These are phyloP conservation scores for Drosophila falleni DNA, from an alignment of 2,888 invertebrate genomes.

Conservation along the genomic window DNA sequence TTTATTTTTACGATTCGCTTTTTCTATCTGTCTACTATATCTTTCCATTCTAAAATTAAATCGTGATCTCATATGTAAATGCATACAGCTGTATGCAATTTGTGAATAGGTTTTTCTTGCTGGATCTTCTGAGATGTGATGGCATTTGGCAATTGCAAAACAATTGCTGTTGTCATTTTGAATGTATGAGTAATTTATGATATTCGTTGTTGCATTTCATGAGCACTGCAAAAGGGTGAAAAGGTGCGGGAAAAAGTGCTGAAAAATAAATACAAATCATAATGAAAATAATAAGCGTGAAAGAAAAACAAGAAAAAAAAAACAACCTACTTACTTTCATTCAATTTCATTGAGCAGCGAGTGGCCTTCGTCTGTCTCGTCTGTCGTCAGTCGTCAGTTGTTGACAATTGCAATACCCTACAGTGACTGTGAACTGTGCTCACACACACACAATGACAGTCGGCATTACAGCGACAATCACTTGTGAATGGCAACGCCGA, in stretches of 20 bases:
- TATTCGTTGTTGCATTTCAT: slow-evolving; percentile 53
- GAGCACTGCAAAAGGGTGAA: slow-evolving; percentile 8
- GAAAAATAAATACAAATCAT: slow-evolving; percentile 27
- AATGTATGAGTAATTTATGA: slow-evolving; percentile 19
- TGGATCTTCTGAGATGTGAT: slow-evolving; percentile 1
- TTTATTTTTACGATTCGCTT: too few species aligned
- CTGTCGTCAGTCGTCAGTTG: slow-evolving; percentile 7
- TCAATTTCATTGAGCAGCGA: slow-evolving; percentile 57
- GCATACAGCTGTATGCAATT: neutral
- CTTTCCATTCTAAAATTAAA: neutral
- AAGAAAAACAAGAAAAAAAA: slow-evolving; percentile 23
- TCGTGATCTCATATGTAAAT: slow-evolving; percentile 22
- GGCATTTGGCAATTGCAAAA: slow-evolving; percentile 20
- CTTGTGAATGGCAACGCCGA: slow-evolving; percentile 31
- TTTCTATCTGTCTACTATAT: neutral
- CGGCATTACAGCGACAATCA: slow-evolving; percentile 44
- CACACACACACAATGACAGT: slow-evolving; percentile 37
- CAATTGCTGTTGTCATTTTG: slow-evolving; percentile 34
- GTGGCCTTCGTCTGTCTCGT: slow-evolving; percentile 50
- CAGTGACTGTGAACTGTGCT: slow-evolving; percentile 21
- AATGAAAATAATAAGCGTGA: slow-evolving; percentile 34
- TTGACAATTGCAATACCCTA: slow-evolving; percentile 3
- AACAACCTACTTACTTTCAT: slow-evolving; percentile 69
- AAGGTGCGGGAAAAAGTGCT: neutral
- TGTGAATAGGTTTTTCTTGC: neutral